Evolutionary conservation across 2,113 vertebrate species (phyloP).

Genomic region (Neodontobutis hainanensis): DNA sequence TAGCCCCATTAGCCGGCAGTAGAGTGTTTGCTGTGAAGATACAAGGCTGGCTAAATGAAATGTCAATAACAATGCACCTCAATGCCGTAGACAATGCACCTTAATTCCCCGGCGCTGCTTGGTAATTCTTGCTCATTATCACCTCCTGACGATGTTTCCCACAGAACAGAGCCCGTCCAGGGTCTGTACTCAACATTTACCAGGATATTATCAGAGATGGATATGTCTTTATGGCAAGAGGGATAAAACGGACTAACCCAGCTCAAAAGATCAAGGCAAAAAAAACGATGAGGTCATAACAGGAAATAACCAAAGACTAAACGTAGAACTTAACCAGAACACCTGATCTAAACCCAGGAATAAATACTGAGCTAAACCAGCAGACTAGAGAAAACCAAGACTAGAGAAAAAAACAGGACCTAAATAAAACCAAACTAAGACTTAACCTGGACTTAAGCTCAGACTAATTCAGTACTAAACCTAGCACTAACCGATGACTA

Average conservation of each 20-base stretch:
- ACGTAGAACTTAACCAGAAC: too few relatives aligned
- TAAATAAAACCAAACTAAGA: too few relatives aligned
- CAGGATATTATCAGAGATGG: background rate
- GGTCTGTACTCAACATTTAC: constrained; percentile 1
- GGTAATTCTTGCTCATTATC: constrained; percentile 59
- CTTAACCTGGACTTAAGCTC: too few relatives aligned
- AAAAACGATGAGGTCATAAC: too few relatives aligned
- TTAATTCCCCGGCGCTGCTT: constrained; percentile 51
- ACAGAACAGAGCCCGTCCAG: background rate
- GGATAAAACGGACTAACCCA: background rate
- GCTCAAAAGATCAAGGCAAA: too few relatives aligned
- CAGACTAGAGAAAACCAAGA: too few relatives aligned
- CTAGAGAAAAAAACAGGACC: too few relatives aligned
- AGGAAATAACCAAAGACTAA: too few relatives aligned
- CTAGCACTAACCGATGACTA: too few relatives aligned
- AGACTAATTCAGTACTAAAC: too few relatives aligned
- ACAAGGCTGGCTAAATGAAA: constrained; percentile 46
- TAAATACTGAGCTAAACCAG: too few relatives aligned
- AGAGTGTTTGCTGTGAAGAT: constrained; percentile 45
- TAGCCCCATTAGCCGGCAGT: constrained; percentile 38
- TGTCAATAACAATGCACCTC: constrained; percentile 62
- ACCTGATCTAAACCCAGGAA: too few relatives aligned
- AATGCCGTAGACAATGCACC: constrained; percentile 55
- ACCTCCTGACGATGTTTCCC: constrained; percentile 13
- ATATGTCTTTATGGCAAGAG: background rate